phyloP scores from a whole-genome alignment of 1,140 invertebrate genomes.

The Rhizoglyphus robini region DNA sequence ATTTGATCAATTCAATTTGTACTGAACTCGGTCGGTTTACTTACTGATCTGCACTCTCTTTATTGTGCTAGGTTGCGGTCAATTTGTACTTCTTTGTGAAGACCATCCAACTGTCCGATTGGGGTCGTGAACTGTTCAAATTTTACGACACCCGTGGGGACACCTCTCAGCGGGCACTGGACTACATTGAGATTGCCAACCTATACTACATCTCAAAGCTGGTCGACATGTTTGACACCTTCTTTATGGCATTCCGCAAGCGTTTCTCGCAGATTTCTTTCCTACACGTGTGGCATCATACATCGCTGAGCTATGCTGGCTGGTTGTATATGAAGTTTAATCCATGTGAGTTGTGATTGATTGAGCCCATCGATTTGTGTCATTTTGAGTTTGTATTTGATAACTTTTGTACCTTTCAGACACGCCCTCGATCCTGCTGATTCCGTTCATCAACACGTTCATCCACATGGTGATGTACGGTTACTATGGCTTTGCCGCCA shows the following conservation, averaged over 20 bases:
- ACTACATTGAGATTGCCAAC: constrained; percentile 19
- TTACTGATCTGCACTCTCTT: neutral
- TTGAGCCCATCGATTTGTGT: constrained; percentile 10
- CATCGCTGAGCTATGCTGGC: constrained; percentile 80
- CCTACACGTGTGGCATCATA: constrained; percentile 85
- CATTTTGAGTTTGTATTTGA: neutral
- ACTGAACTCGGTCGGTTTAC: no score
- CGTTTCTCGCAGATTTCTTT: constrained; percentile 85
- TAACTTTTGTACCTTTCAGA: neutral
- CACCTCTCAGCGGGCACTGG: neutral
- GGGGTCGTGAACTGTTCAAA: constrained; percentile 19
- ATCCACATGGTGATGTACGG: constrained; percentile 51
- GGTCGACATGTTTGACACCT: constrained; percentile 88
- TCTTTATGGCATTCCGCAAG: constrained; percentile 81
- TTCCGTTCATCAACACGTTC: constrained; percentile 60
- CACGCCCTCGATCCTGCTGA: constrained; percentile 1
- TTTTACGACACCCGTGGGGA: neutral
- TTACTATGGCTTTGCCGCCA: constrained; percentile 41
- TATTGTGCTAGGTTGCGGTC: constrained; percentile 20
- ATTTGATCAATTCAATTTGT: no score
- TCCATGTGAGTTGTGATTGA: constrained; percentile 35
- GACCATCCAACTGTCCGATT: constrained; percentile 18
- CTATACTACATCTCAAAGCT: constrained; percentile 89
- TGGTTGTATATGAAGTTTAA: constrained; percentile 91
- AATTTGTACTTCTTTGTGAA: constrained; percentile 25